Conservation (phyloP, 2,797 vertebrate species). For the Lacerta viridis region DNA sequence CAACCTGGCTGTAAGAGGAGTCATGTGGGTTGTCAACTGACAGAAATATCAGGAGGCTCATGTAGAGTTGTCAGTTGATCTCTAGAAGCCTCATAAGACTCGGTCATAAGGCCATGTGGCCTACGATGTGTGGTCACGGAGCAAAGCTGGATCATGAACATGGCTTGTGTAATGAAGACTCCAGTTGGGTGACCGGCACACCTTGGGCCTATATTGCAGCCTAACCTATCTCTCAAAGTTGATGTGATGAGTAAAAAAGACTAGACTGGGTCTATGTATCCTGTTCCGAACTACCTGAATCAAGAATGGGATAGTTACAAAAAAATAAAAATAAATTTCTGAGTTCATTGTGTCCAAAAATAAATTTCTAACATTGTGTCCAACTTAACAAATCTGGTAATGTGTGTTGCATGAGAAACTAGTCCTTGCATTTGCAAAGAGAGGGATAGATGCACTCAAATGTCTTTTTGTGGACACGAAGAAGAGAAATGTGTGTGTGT, state of each 20-base stretch:
- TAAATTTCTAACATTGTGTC: too few species aligned
- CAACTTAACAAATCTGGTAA: not conserved
- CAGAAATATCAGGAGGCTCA: not conserved
- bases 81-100: not conserved
- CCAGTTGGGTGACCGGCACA: not conserved
- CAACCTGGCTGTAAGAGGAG: not conserved
- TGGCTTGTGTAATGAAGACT: not conserved
- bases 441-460: not conserved
- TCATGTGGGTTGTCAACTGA: too few species aligned
- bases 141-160: not conserved
- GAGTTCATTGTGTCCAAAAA: not conserved
- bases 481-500: conserved; percentile 56
- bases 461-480: conserved; percentile 49
- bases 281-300: too few species aligned
- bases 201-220: not conserved
- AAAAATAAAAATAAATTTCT: not conserved
- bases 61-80: too few species aligned
- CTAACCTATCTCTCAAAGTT: not conserved
- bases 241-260: not conserved
- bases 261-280: not conserved
- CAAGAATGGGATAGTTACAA: not conserved
- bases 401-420: not conserved
- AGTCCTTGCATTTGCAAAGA: not conserved
- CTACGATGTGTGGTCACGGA: not conserved
- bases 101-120: not conserved